Percentiles rank a stretch among this genome's conserved stretches.
These are phyloP conservation scores for Notodonta ziczac DNA, from an alignment of 2,888 invertebrate genomes.

Conservation along the genomic window DNA sequence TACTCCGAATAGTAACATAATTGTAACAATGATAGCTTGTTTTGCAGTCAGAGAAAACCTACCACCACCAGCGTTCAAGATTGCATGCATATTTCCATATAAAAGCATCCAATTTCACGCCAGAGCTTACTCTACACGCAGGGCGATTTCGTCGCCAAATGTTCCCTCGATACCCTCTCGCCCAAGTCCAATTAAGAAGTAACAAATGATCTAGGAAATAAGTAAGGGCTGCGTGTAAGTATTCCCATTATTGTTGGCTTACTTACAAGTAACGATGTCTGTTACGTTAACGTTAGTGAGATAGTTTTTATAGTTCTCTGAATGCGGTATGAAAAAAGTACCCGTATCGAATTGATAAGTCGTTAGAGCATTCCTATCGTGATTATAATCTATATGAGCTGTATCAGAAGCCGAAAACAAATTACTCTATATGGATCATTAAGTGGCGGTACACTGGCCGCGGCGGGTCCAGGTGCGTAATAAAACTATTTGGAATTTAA, in stretches of 20 bases:
- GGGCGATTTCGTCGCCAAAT: slow-evolving; percentile 39
- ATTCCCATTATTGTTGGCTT: slow-evolving; percentile 16
- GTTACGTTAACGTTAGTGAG: slow-evolving; percentile 20
- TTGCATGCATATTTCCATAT: slow-evolving; percentile 22
- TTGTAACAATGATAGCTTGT: background rate
- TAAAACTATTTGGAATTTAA: slow-evolving; percentile 51
- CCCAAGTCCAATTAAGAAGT: slow-evolving; percentile 48
- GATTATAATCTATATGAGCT: slow-evolving; percentile 59
- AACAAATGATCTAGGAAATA: slow-evolving; percentile 47
- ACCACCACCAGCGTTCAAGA: slow-evolving; percentile 4
- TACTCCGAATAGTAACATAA: too few relatives aligned
- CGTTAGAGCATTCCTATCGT: slow-evolving; percentile 63
- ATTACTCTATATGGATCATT: slow-evolving; percentile 57
- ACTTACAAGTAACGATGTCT: slow-evolving; percentile 6
- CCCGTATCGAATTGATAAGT: slow-evolving; percentile 67
- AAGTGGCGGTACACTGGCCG: slow-evolving; percentile 43
- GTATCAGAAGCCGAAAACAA: slow-evolving; percentile 69
- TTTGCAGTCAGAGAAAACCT: background rate
- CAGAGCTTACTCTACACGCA: slow-evolving; percentile 32
- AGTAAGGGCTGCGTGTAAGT: slow-evolving; percentile 36
- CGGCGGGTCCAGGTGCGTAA: slow-evolving; percentile 37
- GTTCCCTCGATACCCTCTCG: slow-evolving; percentile 45
- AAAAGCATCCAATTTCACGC: slow-evolving; percentile 46
- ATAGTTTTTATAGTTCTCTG: slow-evolving; percentile 16
- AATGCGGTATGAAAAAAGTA: slow-evolving; percentile 44